A percentile compares a stretch with the other conserved stretches of the same genome.
These are phyloP conservation scores for Tenthredo mesomela DNA, from an alignment of 2,888 invertebrate genomes.

Conservation along the genomic window DNA sequence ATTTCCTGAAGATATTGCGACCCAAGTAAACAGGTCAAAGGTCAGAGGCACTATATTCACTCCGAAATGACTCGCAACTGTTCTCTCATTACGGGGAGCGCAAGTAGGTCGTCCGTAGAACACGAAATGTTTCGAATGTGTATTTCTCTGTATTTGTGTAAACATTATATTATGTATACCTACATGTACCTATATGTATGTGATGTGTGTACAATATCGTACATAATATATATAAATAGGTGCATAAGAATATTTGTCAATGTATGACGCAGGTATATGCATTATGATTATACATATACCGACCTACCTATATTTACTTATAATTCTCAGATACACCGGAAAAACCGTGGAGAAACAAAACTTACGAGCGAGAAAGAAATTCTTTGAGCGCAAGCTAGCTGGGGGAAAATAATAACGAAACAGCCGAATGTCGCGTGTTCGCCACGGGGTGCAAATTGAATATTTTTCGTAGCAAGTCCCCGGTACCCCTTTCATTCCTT, in stretches of 20 bases:
- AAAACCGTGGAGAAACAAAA: slow-evolving; percentile 22
- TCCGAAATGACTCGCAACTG: slow-evolving; percentile 39
- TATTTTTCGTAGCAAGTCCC: slow-evolving; percentile 50
- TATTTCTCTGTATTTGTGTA: neutral
- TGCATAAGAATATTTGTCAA: neutral
- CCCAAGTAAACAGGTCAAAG: slow-evolving; percentile 42
- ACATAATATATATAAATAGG: neutral
- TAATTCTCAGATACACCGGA: slow-evolving; percentile 46
- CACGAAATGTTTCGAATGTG: slow-evolving; percentile 44
- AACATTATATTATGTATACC: neutral
- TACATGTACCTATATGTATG: neutral
- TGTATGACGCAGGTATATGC: neutral
- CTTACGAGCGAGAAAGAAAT: slow-evolving; percentile 5
- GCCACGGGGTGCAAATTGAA: slow-evolving; percentile 52
- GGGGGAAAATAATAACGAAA: slow-evolving; percentile 39
- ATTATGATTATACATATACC: slow-evolving; percentile 40
- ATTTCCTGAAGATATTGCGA: slow-evolving; percentile 37
- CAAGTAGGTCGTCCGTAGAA: slow-evolving; percentile 42
- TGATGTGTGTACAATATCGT: neutral
- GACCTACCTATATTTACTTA: slow-evolving; percentile 44
- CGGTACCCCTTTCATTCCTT: slow-evolving; percentile 49
- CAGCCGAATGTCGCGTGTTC: slow-evolving; percentile 50
- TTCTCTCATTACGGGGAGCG: slow-evolving; percentile 41
- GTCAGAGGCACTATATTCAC: slow-evolving; percentile 34
- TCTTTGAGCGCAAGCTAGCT: slow-evolving; percentile 23